These are phyloP conservation scores for Trichomycterus rosablanca DNA, from an alignment of 2,113 vertebrate species.

Conservation along the genomic window DNA sequence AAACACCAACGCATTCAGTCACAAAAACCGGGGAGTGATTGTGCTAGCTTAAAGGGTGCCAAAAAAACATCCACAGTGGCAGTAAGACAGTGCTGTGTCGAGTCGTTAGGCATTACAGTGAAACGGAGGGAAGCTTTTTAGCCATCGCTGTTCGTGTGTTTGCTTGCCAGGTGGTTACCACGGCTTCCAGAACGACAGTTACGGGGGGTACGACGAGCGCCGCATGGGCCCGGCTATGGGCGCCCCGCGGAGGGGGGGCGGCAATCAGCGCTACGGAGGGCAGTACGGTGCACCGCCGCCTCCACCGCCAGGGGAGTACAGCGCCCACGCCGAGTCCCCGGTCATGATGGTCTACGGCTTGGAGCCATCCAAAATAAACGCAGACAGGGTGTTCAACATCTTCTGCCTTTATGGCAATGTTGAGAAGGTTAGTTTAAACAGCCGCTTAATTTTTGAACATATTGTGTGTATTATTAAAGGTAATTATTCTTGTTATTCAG, in stretches of 20 bases:
- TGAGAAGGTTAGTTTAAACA: too few relatives aligned
- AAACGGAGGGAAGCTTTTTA: neutral
- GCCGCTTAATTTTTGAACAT: too few relatives aligned
- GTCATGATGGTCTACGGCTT: slow-evolving; percentile 91
- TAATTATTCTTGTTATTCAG: too few relatives aligned
- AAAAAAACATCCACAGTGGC: slow-evolving; percentile 42
- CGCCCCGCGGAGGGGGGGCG: too few relatives aligned
- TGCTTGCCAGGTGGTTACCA: slow-evolving; percentile 62
- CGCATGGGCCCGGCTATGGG: slow-evolving; percentile 76
- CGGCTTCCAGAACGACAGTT: slow-evolving; percentile 82
- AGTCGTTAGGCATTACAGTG: slow-evolving; percentile 8
- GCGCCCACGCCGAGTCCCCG: slow-evolving; percentile 83
- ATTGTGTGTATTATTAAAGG: too few relatives aligned
- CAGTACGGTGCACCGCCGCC: too few relatives aligned
- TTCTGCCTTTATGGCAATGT: slow-evolving; percentile 91
- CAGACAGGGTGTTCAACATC: slow-evolving; percentile 87
- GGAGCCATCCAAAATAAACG: slow-evolving; percentile 84
- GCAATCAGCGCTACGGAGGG: slow-evolving; percentile 80
- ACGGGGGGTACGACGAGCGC: slow-evolving; percentile 76
- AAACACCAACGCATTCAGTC: slow-evolving; percentile 57
- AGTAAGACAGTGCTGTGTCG: slow-evolving; percentile 39
- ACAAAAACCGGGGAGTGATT: slow-evolving; percentile 52
- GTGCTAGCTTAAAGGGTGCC: slow-evolving; percentile 23
- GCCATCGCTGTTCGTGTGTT: too few relatives aligned
- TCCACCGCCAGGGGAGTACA: slow-evolving; percentile 83